phyloP scores from a whole-genome alignment of 2,113 vertebrate genomes.

The Drymodes brunneopygia region DNA sequence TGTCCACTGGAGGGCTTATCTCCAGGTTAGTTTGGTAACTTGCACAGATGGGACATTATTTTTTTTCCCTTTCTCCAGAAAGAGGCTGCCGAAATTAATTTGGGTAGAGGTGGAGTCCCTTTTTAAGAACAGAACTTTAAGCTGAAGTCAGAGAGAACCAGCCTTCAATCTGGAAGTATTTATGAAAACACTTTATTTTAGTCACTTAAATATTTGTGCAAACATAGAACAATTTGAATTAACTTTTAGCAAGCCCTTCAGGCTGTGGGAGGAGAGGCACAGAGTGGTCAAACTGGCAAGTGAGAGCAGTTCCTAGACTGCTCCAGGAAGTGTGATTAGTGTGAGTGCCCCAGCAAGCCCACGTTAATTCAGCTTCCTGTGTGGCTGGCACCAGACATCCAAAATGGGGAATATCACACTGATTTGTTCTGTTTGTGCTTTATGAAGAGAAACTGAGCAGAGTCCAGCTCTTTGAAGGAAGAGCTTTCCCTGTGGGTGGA shows the following conservation, averaged over 20 bases:
- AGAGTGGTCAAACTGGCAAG: neutral
- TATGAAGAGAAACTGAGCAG: neutral
- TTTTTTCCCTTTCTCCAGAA: neutral
- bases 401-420: rapidly evolving
- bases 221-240: neutral
- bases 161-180: neutral
- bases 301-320: neutral
- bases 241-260: neutral
- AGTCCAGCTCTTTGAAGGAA: neutral
- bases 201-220: neutral
- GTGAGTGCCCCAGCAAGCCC: neutral
- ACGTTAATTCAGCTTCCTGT: neutral
- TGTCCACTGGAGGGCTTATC: neutral
- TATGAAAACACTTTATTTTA: neutral
- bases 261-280: neutral
- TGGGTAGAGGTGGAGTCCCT: neutral
- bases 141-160: neutral
- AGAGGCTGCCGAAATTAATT: neutral
- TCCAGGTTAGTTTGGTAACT: neutral
- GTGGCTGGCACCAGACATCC: neutral
- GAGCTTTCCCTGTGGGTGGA: neutral
- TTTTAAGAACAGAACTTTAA: neutral
- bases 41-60: neutral
- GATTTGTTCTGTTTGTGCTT: neutral
- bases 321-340: neutral